Evolutionary conservation across 1,140 invertebrate genomes (phyloP).

Genomic region (Calephelis virginiensis): DNA sequence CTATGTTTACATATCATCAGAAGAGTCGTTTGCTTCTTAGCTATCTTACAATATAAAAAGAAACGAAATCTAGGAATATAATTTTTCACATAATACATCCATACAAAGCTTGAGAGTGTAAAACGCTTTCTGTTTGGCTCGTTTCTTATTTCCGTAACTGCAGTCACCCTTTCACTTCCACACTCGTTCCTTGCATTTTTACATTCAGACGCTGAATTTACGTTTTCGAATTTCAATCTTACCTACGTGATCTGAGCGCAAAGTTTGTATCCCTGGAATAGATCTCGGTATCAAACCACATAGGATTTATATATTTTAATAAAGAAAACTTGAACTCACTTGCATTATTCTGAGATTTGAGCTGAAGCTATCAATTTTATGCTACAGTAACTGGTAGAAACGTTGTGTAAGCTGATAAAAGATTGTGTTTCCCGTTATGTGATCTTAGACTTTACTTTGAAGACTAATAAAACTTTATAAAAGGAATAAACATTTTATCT

Average conservation of each 20-base stretch:
- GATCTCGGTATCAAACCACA: conserved; percentile 45
- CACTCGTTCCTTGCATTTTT: conserved; percentile 53
- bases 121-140: conserved; percentile 24
- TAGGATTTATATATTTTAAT: conserved; percentile 25
- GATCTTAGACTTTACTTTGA: background rate
- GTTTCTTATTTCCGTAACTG: conserved; percentile 32
- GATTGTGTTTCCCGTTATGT: background rate
- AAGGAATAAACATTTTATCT: too few species aligned
- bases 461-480: too few species aligned
- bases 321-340: conserved; percentile 5
- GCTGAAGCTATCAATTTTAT: background rate
- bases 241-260: conserved; percentile 54
- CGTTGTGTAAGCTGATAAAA: background rate
- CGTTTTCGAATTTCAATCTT: conserved; percentile 61
- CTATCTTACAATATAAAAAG: too few species aligned
- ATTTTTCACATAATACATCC: too few species aligned
- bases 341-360: conserved; percentile 2
- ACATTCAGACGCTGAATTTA: conserved; percentile 64
- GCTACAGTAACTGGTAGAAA: conserved; percentile 9
- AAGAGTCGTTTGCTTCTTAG: too few species aligned
- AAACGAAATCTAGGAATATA: too few species aligned
- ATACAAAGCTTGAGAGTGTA: too few species aligned
- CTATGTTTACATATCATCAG: too few species aligned
- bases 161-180: conserved; percentile 46
- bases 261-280: conserved; percentile 47